Evolutionary conservation across 2,113 vertebrate species (phyloP), one percentile per base, ranked within the genome.

Genomic region (Malurus cyaneus): DNA sequence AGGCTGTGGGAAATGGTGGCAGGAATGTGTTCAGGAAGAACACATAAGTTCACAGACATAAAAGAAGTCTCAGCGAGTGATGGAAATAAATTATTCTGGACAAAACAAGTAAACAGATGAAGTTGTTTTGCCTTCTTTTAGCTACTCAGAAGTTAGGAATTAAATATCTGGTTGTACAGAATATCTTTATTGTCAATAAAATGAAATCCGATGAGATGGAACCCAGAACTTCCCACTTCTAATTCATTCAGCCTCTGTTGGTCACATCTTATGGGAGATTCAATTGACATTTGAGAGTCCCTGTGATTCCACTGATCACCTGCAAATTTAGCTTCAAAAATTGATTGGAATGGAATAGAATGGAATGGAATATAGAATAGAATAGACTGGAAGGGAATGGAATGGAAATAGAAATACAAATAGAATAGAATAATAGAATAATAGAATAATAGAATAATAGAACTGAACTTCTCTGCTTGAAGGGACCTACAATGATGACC

Each of bases 401-500:
- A 67, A 29, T 11, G 21, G 20, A 78, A 78, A 46, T 13, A 14
- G 39, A 53, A n/a, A n/a, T n/a, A n/a, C n/a, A n/a, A n/a, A 42
- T 56, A 16, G 46, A 52, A 62, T 41, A 6, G 59, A 78, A 52
- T 18, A 18, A 42, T 46, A 18, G 46, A 57, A 66, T 29, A 9
- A 66, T 26, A 14, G 29, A 36, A 60, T 26, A 3, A 66, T 26
- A 14, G 29, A 36, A 60, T 26, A 3, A 36, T 36, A 36, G 36
- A 36, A 36, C 36, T 36, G 53, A 46, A 39, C 59, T 32, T 61
- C 29, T 86, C 8, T 20, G 12, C 21, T 71, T 20, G 36, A 66
- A 79, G 6, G 9, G 13, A 26, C 2, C 23, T 59, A 14, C 19
- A 62, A 4, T 0, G 1, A n/a, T 50, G 4, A 14, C 21, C 9